Percentiles rank a stretch among this genome's conserved stretches.
Conservation (phyloP, 2,888 invertebrate species). For the Athetis lepigone region DNA sequence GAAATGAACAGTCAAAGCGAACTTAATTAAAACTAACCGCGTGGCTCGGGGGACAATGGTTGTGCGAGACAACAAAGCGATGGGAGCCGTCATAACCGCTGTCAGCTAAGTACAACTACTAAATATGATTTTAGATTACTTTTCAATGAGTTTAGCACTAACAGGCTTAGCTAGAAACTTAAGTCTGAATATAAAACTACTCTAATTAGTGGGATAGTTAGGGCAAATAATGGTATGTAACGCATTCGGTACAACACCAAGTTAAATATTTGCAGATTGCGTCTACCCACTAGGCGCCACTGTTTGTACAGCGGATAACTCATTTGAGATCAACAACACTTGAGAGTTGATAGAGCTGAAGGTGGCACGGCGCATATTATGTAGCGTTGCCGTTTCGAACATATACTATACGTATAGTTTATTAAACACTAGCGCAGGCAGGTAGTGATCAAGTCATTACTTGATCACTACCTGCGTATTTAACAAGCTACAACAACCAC, state of each 20-base stretch:
- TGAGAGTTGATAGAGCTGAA: slow-evolving; percentile 10
- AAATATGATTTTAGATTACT: slow-evolving; percentile 77
- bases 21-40: slow-evolving; percentile 86
- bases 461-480: background rate
- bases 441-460: background rate
- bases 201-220: slow-evolving; percentile 19
- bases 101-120: slow-evolving; percentile 78
- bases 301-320: slow-evolving; percentile 18
- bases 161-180: slow-evolving; percentile 27
- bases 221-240: slow-evolving; percentile 10
- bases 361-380: background rate
- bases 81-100: slow-evolving; percentile 78
- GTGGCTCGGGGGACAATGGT: slow-evolving; percentile 76
- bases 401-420: no score
- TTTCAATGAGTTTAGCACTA: slow-evolving; percentile 68
- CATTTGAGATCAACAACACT: slow-evolving; percentile 10
- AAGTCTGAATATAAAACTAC: slow-evolving; percentile 31
- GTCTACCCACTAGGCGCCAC: slow-evolving; percentile 6
- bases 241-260: slow-evolving; percentile 1
- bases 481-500: slow-evolving; percentile 7
- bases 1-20: slow-evolving; percentile 80
- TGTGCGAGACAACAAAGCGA: slow-evolving; percentile 80
- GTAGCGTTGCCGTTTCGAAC: background rate
- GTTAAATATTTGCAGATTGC: slow-evolving; percentile 21
- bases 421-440: no score